Evolutionary conservation across 2,888 invertebrate genomes (phyloP).

Genomic region (Sinotaia quadrata): DNA sequence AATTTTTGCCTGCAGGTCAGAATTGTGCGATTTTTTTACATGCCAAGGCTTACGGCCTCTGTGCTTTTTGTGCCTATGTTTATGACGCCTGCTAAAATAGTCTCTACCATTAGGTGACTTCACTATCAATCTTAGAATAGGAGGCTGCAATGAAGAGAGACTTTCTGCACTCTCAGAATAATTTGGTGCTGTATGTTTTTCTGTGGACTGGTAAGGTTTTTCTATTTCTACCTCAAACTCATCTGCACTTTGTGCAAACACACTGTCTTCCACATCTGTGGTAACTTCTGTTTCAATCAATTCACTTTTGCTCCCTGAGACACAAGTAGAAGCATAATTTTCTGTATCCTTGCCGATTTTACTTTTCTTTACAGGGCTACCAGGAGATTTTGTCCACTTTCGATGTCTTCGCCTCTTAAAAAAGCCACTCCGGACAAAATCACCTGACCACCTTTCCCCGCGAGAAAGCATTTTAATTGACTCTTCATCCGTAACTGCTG

Average conservation of each 20-base stretch:
- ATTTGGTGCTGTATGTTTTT: too few relatives aligned
- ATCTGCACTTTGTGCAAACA: conserved; percentile 5
- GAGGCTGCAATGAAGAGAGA: not conserved
- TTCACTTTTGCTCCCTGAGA: not conserved
- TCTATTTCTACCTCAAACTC: conserved; percentile 23
- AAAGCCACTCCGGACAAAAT: conserved; percentile 22
- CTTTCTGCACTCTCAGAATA: not conserved
- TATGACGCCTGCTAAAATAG: not conserved
- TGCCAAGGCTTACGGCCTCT: conserved; percentile 24
- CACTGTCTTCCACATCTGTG: conserved; percentile 10
- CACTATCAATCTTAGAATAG: conserved; percentile 12
- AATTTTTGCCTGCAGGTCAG: not conserved
- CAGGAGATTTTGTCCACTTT: conserved; percentile 7
- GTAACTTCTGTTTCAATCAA: not conserved
- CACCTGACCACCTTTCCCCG: conserved; percentile 22
- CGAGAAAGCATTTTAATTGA: conserved; percentile 8
- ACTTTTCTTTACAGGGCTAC: not conserved
- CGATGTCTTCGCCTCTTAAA: conserved; percentile 17
- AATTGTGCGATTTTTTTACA: conserved; percentile 1
- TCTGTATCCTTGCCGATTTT: too few relatives aligned
- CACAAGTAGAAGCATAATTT: not conserved
- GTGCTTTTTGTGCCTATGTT: conserved; percentile 13
- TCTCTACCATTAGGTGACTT: conserved; percentile 9
- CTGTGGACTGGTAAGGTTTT: not conserved
- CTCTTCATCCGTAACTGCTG: conserved; percentile 6